Conservation (phyloP, 1,140 invertebrate species). For the Aporrectodea caliginosa region DNA sequence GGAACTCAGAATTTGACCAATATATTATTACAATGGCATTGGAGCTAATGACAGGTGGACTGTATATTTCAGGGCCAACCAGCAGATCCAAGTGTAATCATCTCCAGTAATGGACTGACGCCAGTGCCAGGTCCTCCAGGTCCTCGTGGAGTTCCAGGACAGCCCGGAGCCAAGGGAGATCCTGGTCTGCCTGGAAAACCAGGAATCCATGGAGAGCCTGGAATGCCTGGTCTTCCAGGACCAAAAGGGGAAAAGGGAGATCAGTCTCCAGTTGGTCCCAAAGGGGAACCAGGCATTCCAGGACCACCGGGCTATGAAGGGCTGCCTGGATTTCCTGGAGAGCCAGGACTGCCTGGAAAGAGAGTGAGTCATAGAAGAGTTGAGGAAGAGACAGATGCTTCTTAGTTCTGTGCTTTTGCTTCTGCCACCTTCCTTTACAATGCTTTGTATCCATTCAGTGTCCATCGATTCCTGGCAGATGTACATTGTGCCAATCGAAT, state of each 20-base stretch:
- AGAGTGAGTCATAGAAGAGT: slow-evolving; percentile 23
- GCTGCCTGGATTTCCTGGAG: slow-evolving; percentile 26
- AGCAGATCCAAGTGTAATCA: background rate
- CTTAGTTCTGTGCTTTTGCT: too few species aligned
- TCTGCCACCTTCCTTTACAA: too few species aligned
- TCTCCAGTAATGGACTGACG: background rate
- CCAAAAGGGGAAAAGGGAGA: slow-evolving; percentile 31
- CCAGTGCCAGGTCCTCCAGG: slow-evolving; percentile 18
- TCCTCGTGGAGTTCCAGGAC: slow-evolving; percentile 17
- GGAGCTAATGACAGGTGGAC: background rate
- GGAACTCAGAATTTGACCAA: too few species aligned
- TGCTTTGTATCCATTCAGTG: too few species aligned
- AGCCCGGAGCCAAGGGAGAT: slow-evolving; percentile 20
- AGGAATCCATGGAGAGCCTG: slow-evolving; percentile 30
- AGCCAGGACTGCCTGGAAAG: slow-evolving; percentile 32
- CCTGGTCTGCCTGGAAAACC: slow-evolving; percentile 31
- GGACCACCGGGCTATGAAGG: slow-evolving; percentile 27
- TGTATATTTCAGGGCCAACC: slow-evolving; percentile 1
- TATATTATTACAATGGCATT: background rate
- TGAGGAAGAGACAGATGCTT: too few species aligned
- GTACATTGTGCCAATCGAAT: too few species aligned
- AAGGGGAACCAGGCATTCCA: slow-evolving; percentile 10
- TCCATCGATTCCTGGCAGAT: too few species aligned
- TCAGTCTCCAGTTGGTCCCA: slow-evolving; percentile 5
- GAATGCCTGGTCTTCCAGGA: slow-evolving; percentile 34